Base-by-base conservation (phyloP, 2,888 invertebrate genomes). In the Bruchidius siliquastri region DNA sequence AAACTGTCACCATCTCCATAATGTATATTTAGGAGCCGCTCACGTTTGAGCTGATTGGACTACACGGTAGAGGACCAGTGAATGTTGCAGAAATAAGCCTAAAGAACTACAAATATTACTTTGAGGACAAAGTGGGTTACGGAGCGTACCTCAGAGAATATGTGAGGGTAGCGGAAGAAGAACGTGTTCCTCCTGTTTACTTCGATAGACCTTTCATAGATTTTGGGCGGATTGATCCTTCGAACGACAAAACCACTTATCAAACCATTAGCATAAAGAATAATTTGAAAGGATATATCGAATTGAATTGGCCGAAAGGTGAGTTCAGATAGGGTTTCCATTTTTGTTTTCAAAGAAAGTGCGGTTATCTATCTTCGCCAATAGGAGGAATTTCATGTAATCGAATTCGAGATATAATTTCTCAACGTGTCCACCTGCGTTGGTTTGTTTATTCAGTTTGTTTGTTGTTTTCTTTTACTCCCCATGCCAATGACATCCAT, bases 201-300 rank as follows among this genome's bases (percentile, higher is more conserved):
- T 74, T 87, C 6, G 85, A 82, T 20, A 76, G 77, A 0, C 80
- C 76, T 70, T 84, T 80, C 71, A 77, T 88, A 21, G 84, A 87
- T 78, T 86, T 87, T 77, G 86, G 85, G 22, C 78, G 81, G 69
- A 72, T 74, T 13, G 21, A 72, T 21, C 71, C 69, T 32, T 22
- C 69, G 21, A 67, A 74, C n/a, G 73, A 73, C 6, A 70, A 72
- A 13, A 67, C 71, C 70, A 67, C 74, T 0, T 70, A 49, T 49
- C 75, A 75, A 72, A 73, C 73, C 20, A 76, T 73, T 30, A 74
- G 70, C 69, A 22, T 81, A 32, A 75, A 72, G 21, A 84, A 84
- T 73, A 76, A 83, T 72, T 74, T 82, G 78, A 72, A 75, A 32
- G 71, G 77, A 22, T 71, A 75, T 6, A 79, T 84, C 20, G 73